Evolutionary conservation across 2,797 vertebrate species (phyloP).

Genomic region (Periparus ater): DNA sequence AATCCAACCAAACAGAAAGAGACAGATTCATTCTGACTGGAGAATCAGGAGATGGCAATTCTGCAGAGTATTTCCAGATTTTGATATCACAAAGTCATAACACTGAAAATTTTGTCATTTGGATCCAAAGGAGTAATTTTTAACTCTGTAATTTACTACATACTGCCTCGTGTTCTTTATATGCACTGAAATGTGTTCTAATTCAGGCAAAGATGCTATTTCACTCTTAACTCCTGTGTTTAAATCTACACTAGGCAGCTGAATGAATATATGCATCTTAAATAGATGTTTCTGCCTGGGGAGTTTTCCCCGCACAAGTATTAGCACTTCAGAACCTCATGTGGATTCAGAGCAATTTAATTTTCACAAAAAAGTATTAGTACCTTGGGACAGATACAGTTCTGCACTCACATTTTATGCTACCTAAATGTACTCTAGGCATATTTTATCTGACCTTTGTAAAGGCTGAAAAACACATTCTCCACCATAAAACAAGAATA

Average conservation of each 20-base stretch:
- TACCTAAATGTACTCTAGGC: conserved; percentile 13
- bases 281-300: conserved; percentile 10
- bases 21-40: background rate
- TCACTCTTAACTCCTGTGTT: conserved; percentile 10
- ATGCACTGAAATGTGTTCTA: background rate
- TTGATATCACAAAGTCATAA: background rate
- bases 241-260: conserved; percentile 8
- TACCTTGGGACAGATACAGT: conserved; percentile 23
- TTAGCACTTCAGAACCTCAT: conserved; percentile 45
- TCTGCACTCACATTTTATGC: background rate
- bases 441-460: conserved; percentile 59
- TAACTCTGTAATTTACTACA: background rate
- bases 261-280: conserved; percentile 53
- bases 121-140: conserved; percentile 14
- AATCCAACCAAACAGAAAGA: background rate
- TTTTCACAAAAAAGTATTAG: conserved; percentile 43
- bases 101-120: background rate
- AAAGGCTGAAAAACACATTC: conserved; percentile 20
- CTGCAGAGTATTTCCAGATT: background rate
- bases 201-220: conserved; percentile 36
- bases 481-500: conserved; percentile 5
- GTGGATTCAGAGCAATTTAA: conserved; percentile 45
- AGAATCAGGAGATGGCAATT: background rate
- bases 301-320: conserved; percentile 27
- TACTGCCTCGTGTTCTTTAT: background rate